A percentile compares a stretch with the other conserved stretches of the same genome.
Conservation (phyloP, 2,113 vertebrate genomes). For the Salvelinus namaycush region DNA sequence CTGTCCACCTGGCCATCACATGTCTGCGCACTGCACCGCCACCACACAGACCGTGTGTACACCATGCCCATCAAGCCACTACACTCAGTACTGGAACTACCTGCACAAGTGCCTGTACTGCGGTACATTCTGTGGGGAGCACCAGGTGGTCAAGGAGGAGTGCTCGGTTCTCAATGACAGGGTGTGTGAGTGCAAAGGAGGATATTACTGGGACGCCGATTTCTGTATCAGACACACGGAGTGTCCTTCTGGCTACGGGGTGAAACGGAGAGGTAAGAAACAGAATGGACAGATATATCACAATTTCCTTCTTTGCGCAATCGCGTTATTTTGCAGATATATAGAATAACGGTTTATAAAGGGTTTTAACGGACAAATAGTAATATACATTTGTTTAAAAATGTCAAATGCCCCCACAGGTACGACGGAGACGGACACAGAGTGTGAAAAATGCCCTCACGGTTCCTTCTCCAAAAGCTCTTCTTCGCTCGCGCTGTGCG, state of each 20-base stretch:
- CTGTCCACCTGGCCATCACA: constrained; percentile 61
- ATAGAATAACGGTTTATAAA: not conserved
- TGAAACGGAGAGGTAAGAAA: constrained; percentile 53
- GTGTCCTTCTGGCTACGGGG: constrained; percentile 58
- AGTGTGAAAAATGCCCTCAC: constrained; percentile 56
- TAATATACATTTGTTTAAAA: not conserved
- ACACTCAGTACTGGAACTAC: constrained; percentile 72
- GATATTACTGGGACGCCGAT: constrained; percentile 50
- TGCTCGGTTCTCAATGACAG: constrained; percentile 57
- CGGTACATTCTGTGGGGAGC: constrained; percentile 53
- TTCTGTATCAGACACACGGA: constrained; percentile 58
- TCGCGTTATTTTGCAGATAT: too few relatives aligned
- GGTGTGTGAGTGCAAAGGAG: constrained; percentile 69
- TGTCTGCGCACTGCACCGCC: constrained; percentile 54
- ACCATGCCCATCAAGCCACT: constrained; percentile 47
- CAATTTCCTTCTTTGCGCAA: not conserved
- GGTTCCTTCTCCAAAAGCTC: constrained; percentile 63
- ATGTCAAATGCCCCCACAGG: constrained; percentile 43
- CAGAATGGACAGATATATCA: not conserved
- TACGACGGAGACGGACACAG: constrained; percentile 50
- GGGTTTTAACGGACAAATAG: not conserved
- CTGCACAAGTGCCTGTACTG: constrained; percentile 72
- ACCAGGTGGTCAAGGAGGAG: constrained; percentile 59
- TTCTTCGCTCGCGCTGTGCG: constrained; percentile 52
- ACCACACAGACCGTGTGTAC: constrained; percentile 50